Conservation (phyloP, 2,797 vertebrate species). For the Esox masquinongy region DNA sequence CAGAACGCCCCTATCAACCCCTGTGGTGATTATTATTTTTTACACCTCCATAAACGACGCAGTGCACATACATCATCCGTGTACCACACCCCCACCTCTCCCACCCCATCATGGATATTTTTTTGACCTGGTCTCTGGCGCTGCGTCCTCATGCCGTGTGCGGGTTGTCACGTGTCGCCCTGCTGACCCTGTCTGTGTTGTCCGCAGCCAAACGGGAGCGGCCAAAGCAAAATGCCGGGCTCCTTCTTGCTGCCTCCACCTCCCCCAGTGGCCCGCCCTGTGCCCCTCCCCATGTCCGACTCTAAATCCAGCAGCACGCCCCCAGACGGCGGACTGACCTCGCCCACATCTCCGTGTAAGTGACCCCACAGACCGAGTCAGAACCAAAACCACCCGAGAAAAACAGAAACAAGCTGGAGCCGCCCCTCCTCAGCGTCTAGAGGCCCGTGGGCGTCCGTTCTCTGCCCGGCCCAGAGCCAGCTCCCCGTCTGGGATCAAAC, state of each 20-base stretch:
- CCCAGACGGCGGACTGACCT: constrained; percentile 80
- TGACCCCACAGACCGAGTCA: constrained; percentile 72
- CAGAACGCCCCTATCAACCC: constrained; percentile 52
- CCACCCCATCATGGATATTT: constrained; percentile 69
- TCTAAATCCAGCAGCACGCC: constrained; percentile 73
- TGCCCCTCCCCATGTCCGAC: constrained; percentile 88
- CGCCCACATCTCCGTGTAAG: constrained; percentile 86
- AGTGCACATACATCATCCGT: constrained; percentile 74
- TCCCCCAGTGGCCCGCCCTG: constrained; percentile 85
- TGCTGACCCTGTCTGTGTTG: constrained; percentile 83
- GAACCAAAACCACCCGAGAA: constrained; percentile 29
- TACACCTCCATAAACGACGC: constrained; percentile 71
- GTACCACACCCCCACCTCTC: constrained; percentile 42
- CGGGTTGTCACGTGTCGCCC: constrained; percentile 47
- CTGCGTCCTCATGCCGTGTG: constrained; percentile 56
- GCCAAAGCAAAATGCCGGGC: constrained; percentile 86
- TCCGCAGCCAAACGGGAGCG: constrained; percentile 84
- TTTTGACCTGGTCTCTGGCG: constrained; percentile 62
- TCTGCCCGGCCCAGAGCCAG: constrained; percentile 42
- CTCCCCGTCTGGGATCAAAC: constrained; percentile 37
- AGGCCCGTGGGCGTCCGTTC: constrained; percentile 52
- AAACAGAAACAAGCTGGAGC: neutral
- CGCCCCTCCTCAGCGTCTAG: constrained; percentile 6
- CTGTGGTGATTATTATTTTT: constrained; percentile 69
- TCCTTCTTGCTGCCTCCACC: constrained; percentile 86